phyloP scores from a whole-genome alignment of 1,140 invertebrate genomes.

The Ceratoteleas bidentatus region DNA sequence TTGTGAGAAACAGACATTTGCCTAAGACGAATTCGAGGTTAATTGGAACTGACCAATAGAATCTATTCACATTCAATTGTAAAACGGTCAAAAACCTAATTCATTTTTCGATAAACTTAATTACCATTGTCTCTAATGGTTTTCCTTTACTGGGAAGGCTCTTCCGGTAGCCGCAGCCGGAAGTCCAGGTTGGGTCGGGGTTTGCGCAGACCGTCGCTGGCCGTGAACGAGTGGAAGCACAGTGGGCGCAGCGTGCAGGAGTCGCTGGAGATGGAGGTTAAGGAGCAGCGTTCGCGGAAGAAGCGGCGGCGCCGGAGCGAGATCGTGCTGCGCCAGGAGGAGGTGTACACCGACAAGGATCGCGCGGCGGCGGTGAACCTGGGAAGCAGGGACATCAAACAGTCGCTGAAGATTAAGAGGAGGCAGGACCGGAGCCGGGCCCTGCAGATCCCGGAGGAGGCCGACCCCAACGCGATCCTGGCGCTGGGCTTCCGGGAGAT shows the following conservation, averaged over 20 bases:
- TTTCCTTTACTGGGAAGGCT: too few species aligned
- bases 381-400: constrained; percentile 91
- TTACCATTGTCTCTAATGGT: too few species aligned
- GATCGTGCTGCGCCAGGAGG: constrained; percentile 82
- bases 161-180: constrained; percentile 8
- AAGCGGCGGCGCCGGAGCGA: constrained; percentile 74
- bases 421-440: constrained; percentile 87
- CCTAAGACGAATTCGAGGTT: too few species aligned
- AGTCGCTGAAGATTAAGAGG: constrained; percentile 89
- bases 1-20: too few species aligned
- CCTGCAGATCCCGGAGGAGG: too few species aligned
- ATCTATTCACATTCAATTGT: too few species aligned
- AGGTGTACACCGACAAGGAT: constrained; percentile 94
- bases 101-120: too few species aligned
- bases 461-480: too few species aligned
- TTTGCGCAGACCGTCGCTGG: constrained; percentile 19
- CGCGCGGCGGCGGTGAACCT: constrained; percentile 93
- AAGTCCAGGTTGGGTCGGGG: constrained; percentile 18
- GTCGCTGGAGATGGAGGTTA: constrained; percentile 75
- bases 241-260: constrained; percentile 40
- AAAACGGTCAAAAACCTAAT: too few species aligned
- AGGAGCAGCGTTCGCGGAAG: constrained; percentile 82
- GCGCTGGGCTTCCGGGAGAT: too few species aligned
- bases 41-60: too few species aligned
- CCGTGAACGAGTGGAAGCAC: constrained; percentile 10